These are phyloP conservation scores for Solenopsis invicta DNA, from an alignment of 1,140 invertebrate genomes.

Conservation along the genomic window DNA sequence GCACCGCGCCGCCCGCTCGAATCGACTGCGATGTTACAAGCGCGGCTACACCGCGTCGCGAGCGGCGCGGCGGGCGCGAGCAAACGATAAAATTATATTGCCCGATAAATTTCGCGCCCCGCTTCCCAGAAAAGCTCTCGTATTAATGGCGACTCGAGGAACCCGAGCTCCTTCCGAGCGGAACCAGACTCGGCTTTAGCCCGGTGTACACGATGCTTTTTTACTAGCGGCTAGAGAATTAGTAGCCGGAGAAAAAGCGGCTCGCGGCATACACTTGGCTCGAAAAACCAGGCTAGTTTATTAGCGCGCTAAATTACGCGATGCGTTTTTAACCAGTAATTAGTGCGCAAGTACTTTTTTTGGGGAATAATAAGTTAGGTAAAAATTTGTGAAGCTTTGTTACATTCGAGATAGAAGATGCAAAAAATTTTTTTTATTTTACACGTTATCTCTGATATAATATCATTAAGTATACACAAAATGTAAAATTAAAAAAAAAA, in stretches of 20 bases:
- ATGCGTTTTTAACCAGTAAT: slow-evolving; percentile 29
- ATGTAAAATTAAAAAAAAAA: too few relatives aligned
- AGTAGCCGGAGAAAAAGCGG: slow-evolving; percentile 45
- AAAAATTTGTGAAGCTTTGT: not conserved
- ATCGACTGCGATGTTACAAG: not conserved
- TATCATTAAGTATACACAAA: too few relatives aligned
- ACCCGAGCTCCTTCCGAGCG: slow-evolving; percentile 49
- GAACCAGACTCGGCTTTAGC: slow-evolving; percentile 49
- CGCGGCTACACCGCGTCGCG: slow-evolving; percentile 21
- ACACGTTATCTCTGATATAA: not conserved
- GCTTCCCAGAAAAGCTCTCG: slow-evolving; percentile 61
- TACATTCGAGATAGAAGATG: not conserved
- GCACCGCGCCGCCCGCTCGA: too few relatives aligned
- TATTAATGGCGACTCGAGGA: slow-evolving; percentile 55
- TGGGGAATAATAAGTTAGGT: not conserved
- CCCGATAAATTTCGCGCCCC: slow-evolving; percentile 63
- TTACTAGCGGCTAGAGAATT: slow-evolving; percentile 54
- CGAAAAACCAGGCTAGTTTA: slow-evolving; percentile 51
- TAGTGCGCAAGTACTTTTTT: not conserved
- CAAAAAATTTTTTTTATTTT: not conserved
- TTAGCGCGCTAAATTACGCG: slow-evolving; percentile 45
- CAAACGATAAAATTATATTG: slow-evolving; percentile 62
- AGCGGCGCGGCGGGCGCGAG: not conserved
- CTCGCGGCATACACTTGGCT: not conserved
- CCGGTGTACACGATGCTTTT: slow-evolving; percentile 57